phyloP scores from a whole-genome alignment of 2,797 vertebrate species.

The Tangara arthus region DNA sequence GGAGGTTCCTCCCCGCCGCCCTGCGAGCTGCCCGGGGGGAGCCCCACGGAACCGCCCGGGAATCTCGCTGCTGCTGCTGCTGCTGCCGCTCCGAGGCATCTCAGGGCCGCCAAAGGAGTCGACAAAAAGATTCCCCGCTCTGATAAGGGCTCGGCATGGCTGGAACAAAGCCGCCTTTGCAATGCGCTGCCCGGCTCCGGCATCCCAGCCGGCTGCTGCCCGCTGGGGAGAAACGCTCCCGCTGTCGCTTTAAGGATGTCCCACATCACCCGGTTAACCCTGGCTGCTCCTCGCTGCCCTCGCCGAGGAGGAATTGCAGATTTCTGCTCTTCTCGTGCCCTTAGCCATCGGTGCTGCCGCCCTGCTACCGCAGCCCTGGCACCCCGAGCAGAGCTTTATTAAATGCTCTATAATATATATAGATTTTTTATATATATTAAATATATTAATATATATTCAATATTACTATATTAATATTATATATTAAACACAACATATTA shows the following conservation, averaged over 20 bases:
- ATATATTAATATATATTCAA: no score
- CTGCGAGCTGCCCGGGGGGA: neutral
- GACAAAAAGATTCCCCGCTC: constrained; percentile 49
- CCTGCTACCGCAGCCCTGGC: neutral
- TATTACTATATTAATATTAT: no score
- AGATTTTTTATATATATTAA: no score
- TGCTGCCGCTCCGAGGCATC: neutral
- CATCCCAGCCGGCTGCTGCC: constrained; percentile 61
- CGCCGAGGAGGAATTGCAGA: neutral
- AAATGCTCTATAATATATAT: neutral
- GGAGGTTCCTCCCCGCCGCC: neutral
- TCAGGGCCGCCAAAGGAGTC: neutral
- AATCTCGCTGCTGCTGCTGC: neutral
- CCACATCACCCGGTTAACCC: constrained; percentile 59
- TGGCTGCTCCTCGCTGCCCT: neutral
- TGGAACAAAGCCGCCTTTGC: constrained; percentile 71
- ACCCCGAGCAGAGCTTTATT: neutral
- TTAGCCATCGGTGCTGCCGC: neutral
- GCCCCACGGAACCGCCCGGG: neutral
- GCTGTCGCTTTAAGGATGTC: constrained; percentile 70
- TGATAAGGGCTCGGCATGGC: constrained; percentile 31
- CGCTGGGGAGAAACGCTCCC: constrained; percentile 50
- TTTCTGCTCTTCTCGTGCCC: neutral
- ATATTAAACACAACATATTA: no score
- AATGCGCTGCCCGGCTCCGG: constrained; percentile 26